Percentiles rank a stretch among this genome's conserved stretches.
Evolutionary conservation across 1,140 invertebrate species (phyloP).

Genomic region (Aphaenogaster ashmeadi): DNA sequence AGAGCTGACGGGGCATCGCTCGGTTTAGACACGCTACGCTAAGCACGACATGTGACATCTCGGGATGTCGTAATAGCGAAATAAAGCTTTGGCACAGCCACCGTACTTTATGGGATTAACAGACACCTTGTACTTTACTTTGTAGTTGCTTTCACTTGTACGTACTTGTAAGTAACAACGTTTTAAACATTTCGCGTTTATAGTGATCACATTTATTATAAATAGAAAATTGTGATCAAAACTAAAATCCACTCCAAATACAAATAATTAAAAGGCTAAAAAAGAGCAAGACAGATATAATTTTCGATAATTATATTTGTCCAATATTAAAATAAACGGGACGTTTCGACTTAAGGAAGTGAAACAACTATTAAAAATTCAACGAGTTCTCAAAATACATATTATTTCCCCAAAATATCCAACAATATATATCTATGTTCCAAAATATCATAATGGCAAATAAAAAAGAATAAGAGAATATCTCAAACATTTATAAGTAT

Average conservation of each 20-base stretch:
- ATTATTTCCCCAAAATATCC: neutral
- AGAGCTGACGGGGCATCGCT: conserved; percentile 24
- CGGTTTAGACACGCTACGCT: conserved; percentile 22
- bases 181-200: neutral
- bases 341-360: too few relatives aligned
- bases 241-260: neutral
- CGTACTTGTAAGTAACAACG: neutral
- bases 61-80: conserved; percentile 24
- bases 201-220: neutral
- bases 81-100: neutral
- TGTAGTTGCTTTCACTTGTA: neutral
- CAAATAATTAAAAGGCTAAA: too few relatives aligned
- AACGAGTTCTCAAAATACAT: neutral
- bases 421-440: neutral
- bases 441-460: neutral
- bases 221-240: neutral
- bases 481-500: neutral
- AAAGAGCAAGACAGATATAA: too few relatives aligned
- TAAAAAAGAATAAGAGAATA: neutral
- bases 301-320: too few relatives aligned
- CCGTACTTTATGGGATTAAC: neutral
- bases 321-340: too few relatives aligned
- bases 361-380: neutral
- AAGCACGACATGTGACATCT: conserved; percentile 46
- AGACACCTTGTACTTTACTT: neutral